phyloP scores from a whole-genome alignment of 1,140 invertebrate genomes.

The Tyrophagus putrescentiae region DNA sequence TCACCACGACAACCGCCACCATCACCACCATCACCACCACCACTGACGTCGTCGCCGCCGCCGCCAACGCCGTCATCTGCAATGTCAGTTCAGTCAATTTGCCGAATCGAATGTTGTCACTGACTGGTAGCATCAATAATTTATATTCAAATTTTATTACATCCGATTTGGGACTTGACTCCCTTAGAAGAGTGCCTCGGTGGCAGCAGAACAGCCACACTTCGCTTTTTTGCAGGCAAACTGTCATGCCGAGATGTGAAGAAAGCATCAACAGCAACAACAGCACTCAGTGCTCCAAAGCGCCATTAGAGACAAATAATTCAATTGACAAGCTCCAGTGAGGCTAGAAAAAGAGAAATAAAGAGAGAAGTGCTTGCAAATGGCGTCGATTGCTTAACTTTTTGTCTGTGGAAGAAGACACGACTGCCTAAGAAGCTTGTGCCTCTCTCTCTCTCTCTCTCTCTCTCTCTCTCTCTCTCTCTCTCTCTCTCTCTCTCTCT shows the following conservation, averaged over 20 bases:
- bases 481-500: no score
- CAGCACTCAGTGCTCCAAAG: background rate
- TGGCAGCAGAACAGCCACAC: background rate
- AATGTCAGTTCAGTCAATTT: constrained; percentile 1
- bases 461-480: no score
- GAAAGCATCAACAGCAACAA: no score
- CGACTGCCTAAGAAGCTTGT: background rate
- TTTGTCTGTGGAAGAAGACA: background rate
- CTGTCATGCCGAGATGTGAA: no score
- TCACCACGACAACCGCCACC: no score
- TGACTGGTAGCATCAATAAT: background rate
- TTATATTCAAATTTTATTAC: constrained; percentile 14
- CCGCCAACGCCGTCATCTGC: no score
- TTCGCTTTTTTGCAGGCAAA: no score
- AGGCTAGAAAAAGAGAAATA: background rate
- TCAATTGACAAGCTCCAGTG: constrained; percentile 6
- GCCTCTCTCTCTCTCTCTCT: background rate
- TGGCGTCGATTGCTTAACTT: background rate
- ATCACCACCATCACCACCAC: no score
- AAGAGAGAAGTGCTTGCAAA: background rate
- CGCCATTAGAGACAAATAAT: constrained; percentile 8
- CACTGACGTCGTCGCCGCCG: no score
- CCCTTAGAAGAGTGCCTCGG: background rate
- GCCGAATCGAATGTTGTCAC: background rate
- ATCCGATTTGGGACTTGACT: constrained; percentile 7